phyloP scores from a whole-genome alignment of 1,140 invertebrate species.

The Anastrepha ludens region DNA sequence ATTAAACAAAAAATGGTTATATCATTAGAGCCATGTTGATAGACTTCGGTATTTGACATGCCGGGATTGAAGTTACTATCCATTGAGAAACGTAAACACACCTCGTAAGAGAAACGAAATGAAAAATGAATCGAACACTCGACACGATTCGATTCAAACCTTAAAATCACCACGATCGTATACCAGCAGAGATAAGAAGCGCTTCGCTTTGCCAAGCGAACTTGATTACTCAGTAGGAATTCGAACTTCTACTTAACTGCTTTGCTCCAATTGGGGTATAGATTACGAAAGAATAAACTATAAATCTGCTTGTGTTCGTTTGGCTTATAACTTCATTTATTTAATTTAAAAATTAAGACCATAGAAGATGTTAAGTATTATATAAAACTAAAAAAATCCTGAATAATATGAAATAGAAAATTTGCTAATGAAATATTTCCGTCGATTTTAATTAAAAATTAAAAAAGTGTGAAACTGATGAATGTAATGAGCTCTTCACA shows the following conservation, averaged over 20 bases:
- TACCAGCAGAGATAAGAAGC: neutral
- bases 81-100: slow-evolving; percentile 2
- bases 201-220: slow-evolving; percentile 32
- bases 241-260: slow-evolving; percentile 32
- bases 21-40: neutral
- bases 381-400: neutral
- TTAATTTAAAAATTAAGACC: neutral
- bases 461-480: neutral
- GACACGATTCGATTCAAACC: slow-evolving; percentile 10
- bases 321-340: neutral
- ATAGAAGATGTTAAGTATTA: neutral
- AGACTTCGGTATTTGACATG: neutral
- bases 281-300: neutral
- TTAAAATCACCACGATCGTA: slow-evolving; percentile 23
- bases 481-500: neutral
- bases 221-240: slow-evolving; percentile 12
- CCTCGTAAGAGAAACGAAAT: slow-evolving; percentile 34
- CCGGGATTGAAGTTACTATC: slow-evolving; percentile 18
- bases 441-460: neutral
- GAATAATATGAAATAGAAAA: neutral
- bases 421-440: neutral
- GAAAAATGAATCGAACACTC: slow-evolving; percentile 10
- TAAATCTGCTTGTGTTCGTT: neutral
- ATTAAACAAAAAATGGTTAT: neutral
- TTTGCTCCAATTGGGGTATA: neutral